Evolutionary conservation across 2,797 vertebrate genomes (phyloP), one percentile per base, ranked within the genome.

Genomic region (Cyprinella venusta): DNA sequence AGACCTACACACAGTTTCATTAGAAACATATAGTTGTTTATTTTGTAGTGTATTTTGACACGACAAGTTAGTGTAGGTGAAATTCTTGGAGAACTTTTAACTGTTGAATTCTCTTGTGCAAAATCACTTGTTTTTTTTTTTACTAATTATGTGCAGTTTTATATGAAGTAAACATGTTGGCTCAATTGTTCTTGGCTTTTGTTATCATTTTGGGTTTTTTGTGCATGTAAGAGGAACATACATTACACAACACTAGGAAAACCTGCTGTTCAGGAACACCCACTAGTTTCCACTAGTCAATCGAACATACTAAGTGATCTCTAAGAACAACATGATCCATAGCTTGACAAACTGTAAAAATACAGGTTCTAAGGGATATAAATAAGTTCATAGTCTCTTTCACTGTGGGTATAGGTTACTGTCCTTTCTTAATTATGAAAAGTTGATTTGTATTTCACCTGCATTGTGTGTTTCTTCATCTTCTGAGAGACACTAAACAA

Each of bases 221-320:
- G 83, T 85, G 33, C 59, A 26, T 21, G 45, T 6, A 2, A 70
- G 52, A 21, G 48, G 86, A 85, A 48, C 9, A 68, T 2, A 59
- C 3, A 36, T 19, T 80, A 78, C 42, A 30, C 36, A 65, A 52
- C 81, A 69, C 59, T 6, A 71, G 38, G 24, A 79, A 64, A 93
- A 94, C 91, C 89, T 18, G 92, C 90, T 91, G 36, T 54, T 77
- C 92, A 48, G 84, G 87, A 88, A 42, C 26, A 76, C 33, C 13
- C 56, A 50, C 63, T 48, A n/a, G 26, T 64, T 38, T 64, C 8
- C 5, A 56, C n/a, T 30, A 65, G 33, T 72, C 56, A 64, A 0
- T 3, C 0, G 16, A 65, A 52, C 19, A 69, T 26, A 40, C 5
- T 18, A 30, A 0, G 1, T 48, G 5, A 42, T 18, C 13, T 59